These are phyloP conservation scores for Notoglanidium macrostoma DNA, from an alignment of 2,797 vertebrate species.

Conservation along the genomic window DNA sequence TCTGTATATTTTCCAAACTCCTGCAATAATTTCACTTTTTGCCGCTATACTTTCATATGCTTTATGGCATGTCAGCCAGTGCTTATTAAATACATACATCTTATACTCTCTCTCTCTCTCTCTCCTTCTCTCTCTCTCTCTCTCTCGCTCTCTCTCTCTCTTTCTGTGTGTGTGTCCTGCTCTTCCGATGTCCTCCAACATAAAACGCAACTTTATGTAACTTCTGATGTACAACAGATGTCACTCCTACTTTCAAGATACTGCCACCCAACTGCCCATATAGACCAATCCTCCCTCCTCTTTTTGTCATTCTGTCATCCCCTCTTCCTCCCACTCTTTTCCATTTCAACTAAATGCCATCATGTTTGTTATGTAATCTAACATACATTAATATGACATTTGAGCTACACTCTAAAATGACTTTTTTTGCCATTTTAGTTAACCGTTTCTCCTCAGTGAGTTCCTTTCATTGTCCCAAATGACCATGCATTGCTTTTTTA, in stretches of 20 bases:
- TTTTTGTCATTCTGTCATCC: constrained; percentile 21
- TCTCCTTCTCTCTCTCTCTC: background rate
- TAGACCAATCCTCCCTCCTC: background rate
- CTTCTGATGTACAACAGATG: background rate
- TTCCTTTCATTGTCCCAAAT: background rate
- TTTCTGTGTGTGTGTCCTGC: background rate
- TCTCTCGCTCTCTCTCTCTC: background rate
- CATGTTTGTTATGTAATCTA: background rate
- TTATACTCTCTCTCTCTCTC: background rate
- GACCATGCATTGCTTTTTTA: background rate
- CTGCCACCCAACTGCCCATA: background rate
- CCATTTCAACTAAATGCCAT: constrained; percentile 25
- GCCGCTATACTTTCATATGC: background rate
- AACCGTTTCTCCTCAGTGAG: background rate
- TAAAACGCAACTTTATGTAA: background rate
- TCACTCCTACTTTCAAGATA: background rate
- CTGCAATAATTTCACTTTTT: background rate
- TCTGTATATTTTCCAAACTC: background rate
- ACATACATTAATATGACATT: constrained; percentile 12
- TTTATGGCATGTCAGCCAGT: background rate
- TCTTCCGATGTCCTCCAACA: background rate
- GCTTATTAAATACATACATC: background rate
- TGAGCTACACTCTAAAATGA: background rate
- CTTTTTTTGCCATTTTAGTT: constrained; percentile 3
- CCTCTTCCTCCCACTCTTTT: background rate